Conservation (phyloP, 2,888 invertebrate species). For the Sussaba pulchella region DNA sequence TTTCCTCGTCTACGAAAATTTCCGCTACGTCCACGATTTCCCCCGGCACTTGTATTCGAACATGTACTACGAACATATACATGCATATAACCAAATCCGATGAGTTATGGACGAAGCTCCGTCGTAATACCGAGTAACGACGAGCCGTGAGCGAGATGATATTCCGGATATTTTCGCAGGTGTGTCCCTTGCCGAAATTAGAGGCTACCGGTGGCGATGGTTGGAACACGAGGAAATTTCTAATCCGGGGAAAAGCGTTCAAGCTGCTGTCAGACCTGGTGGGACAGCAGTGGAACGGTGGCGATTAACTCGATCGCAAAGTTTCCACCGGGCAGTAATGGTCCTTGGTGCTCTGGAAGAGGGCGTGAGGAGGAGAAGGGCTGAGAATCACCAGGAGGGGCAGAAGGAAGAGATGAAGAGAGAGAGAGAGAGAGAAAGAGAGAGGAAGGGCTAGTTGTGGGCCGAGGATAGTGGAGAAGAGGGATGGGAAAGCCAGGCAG, state of each 20-base stretch:
- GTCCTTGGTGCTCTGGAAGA: slow-evolving; percentile 43
- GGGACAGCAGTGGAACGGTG: slow-evolving; percentile 44
- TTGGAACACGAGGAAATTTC: slow-evolving; percentile 43
- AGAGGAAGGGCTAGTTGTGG: slow-evolving; percentile 8
- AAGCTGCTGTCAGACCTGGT: slow-evolving; percentile 35
- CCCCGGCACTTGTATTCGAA: too few species aligned
- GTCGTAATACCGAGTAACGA: neutral
- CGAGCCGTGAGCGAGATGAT: neutral
- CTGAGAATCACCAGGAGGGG: neutral
- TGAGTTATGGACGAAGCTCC: neutral
- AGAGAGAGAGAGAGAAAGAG: slow-evolving; percentile 4
- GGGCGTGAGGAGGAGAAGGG: neutral
- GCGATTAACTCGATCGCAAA: slow-evolving; percentile 62
- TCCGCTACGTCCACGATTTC: too few species aligned
- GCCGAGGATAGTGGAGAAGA: slow-evolving; percentile 27
- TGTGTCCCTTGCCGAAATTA: slow-evolving; percentile 8
- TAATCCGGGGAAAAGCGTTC: slow-evolving; percentile 36
- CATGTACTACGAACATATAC: too few species aligned
- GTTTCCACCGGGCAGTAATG: slow-evolving; percentile 59
- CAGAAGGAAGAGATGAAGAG: neutral
- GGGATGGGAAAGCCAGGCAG: slow-evolving; percentile 43
- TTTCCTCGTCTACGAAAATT: too few species aligned
- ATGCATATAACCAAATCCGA: too few species aligned
- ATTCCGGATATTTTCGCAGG: slow-evolving; percentile 6
- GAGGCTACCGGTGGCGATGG: neutral